Evolutionary conservation across 1,140 invertebrate species (phyloP).

Genomic region (Scaptomyza graminum): DNA sequence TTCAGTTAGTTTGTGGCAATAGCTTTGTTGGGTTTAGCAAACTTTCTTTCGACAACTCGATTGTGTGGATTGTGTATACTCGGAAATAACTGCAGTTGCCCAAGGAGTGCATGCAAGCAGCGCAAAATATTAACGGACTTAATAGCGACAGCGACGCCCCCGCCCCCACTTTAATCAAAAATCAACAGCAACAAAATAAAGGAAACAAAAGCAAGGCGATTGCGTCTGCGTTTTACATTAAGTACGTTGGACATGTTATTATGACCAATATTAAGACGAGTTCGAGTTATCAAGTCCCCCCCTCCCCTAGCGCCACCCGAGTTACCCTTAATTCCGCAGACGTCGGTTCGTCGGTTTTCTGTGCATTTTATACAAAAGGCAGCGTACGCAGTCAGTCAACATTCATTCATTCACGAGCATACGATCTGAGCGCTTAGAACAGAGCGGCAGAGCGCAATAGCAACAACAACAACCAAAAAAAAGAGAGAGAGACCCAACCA

Average conservation of each 20-base stretch:
- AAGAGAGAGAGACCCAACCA: neutral
- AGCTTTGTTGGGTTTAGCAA: neutral
- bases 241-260: slow-evolving; percentile 40
- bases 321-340: neutral
- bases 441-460: slow-evolving; percentile 43
- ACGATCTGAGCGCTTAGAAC: slow-evolving; percentile 74
- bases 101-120: slow-evolving; percentile 28
- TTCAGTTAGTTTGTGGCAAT: too few relatives aligned
- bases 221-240: slow-evolving; percentile 33
- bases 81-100: neutral
- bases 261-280: slow-evolving; percentile 47
- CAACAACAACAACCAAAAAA: slow-evolving; percentile 31
- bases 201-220: slow-evolving; percentile 5
- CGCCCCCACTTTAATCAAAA: slow-evolving; percentile 24
- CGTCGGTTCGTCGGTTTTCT: slow-evolving; percentile 21
- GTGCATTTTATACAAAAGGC: slow-evolving; percentile 70
- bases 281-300: slow-evolving; percentile 15
- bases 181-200: neutral
- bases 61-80: too few relatives aligned
- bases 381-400: slow-evolving; percentile 45
- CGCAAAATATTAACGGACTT: slow-evolving; percentile 2
- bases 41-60: too few relatives aligned
- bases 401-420: slow-evolving; percentile 74
- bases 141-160: slow-evolving; percentile 39
- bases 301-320: too few relatives aligned